Conservation (phyloP, 2,113 vertebrate genomes). For the Aptenodytes forsteri region DNA sequence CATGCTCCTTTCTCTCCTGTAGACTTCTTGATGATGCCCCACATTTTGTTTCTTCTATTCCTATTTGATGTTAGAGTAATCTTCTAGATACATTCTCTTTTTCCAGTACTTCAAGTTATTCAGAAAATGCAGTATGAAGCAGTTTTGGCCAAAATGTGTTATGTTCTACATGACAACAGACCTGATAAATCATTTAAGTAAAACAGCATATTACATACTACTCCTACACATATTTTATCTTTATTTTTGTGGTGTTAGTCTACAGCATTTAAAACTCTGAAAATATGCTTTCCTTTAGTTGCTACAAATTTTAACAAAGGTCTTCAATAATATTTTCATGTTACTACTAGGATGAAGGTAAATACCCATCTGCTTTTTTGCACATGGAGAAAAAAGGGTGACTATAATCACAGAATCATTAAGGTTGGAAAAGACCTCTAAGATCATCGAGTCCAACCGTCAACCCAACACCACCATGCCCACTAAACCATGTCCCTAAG, state of each 20-base stretch:
- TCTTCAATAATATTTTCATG: background rate
- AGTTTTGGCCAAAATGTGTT: background rate
- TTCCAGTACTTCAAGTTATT: background rate
- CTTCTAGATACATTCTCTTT: background rate
- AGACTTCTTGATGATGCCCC: background rate
- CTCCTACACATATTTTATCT: background rate
- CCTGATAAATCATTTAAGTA: background rate
- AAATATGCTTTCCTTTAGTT: background rate
- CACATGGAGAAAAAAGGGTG: background rate
- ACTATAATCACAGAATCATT: background rate
- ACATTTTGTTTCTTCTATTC: background rate
- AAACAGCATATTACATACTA: background rate
- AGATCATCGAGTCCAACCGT: too few species aligned
- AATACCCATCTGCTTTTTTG: background rate
- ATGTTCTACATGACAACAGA: background rate
- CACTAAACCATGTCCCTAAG: too few species aligned
- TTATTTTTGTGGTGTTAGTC: background rate
- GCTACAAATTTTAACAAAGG: background rate
- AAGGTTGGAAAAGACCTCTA: too few species aligned
- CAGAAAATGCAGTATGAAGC: background rate
- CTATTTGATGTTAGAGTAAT: background rate
- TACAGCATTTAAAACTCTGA: background rate
- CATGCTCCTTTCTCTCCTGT: background rate
- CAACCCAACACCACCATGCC: too few species aligned
- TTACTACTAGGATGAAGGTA: background rate